A percentile compares a stretch with the other conserved stretches of the same genome.
Conservation (phyloP, 2,888 invertebrate genomes). For the Thera obeliscata region DNA sequence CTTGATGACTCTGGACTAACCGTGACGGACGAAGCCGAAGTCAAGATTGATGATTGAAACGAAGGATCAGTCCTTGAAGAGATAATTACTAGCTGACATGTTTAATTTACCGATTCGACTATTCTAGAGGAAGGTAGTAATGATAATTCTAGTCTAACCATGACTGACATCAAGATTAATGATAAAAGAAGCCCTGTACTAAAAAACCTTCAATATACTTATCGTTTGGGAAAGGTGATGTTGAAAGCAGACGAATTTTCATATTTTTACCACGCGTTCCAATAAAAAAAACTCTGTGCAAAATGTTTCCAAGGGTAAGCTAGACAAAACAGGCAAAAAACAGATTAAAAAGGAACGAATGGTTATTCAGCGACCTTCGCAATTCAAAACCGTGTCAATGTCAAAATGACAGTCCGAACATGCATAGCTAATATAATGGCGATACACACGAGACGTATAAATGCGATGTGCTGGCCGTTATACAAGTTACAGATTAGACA, state of each 20-base stretch:
- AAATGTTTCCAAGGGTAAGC: background rate
- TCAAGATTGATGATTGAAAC: slow-evolving; percentile 25
- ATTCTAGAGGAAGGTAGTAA: background rate
- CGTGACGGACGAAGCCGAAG: slow-evolving; percentile 28
- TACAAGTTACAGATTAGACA: slow-evolving; percentile 66
- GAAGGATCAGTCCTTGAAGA: slow-evolving; percentile 23
- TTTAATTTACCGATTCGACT: slow-evolving; percentile 15
- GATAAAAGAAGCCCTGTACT: background rate
- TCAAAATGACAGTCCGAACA: slow-evolving; percentile 52
- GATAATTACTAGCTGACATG: slow-evolving; percentile 28
- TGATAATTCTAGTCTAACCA: background rate
- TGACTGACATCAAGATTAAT: background rate
- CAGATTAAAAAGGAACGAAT: slow-evolving; percentile 1
- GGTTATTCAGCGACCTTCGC: slow-evolving; percentile 50
- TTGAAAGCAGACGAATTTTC: too few species aligned
- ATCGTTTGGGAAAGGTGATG: too few species aligned
- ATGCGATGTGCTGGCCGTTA: slow-evolving; percentile 51
- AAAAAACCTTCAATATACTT: too few species aligned
- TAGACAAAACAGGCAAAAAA: background rate
- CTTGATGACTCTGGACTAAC: slow-evolving; percentile 29
- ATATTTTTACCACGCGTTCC: too few species aligned
- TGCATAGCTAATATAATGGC: slow-evolving; percentile 61
- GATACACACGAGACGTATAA: slow-evolving; percentile 57
- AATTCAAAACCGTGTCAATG: slow-evolving; percentile 59
- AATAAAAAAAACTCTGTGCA: background rate